phyloP scores from a whole-genome alignment of 2,797 vertebrate species.

The Smutsia temminckii region DNA sequence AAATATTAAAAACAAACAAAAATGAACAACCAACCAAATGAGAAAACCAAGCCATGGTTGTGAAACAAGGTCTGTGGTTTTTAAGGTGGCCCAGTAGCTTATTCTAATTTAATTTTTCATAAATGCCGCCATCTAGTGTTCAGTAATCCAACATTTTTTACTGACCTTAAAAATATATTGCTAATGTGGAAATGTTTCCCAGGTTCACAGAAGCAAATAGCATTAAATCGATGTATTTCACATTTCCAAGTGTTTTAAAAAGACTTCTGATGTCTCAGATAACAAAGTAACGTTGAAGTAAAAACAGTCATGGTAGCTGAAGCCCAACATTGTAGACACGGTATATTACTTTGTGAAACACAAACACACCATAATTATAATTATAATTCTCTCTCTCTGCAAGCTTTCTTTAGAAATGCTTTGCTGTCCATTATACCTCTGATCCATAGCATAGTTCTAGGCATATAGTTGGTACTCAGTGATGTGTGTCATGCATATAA shows the following conservation, averaged over 20 bases:
- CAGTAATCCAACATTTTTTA: slow-evolving; percentile 48
- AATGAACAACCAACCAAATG: background rate
- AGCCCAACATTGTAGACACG: background rate
- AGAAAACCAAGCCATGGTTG: background rate
- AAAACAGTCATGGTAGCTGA: background rate
- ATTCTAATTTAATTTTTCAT: slow-evolving; percentile 71
- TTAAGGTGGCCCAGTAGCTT: background rate
- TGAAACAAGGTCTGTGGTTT: background rate
- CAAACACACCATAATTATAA: background rate
- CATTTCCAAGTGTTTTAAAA: background rate
- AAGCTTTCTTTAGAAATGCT: background rate
- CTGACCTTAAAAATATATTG: background rate
- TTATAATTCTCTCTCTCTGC: background rate
- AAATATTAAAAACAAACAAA: background rate
- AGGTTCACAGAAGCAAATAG: background rate
- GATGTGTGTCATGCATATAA: background rate
- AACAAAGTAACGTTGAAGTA: background rate
- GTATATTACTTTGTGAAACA: background rate
- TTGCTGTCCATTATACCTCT: background rate
- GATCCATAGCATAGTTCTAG: background rate
- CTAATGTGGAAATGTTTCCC: background rate
- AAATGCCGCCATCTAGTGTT: slow-evolving; percentile 69
- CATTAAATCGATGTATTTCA: background rate
- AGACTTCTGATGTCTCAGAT: background rate
- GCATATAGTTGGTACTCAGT: background rate